These are phyloP conservation scores for Drosophila gunungcola DNA, from an alignment of 1,140 invertebrate genomes.

Conservation along the genomic window DNA sequence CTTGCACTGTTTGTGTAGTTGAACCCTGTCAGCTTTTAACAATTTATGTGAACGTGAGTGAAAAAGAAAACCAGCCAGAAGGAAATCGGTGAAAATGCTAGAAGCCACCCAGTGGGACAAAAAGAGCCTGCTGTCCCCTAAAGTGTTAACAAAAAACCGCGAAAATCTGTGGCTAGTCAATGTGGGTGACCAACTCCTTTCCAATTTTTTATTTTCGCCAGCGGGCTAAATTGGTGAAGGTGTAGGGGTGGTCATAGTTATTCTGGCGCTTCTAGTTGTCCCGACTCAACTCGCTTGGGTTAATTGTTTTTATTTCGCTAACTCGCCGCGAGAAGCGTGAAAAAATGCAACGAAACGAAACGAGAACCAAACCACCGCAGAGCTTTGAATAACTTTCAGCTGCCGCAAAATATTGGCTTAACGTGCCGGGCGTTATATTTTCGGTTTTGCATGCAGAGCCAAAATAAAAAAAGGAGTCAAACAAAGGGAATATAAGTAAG, in stretches of 20 bases:
- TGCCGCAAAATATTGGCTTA: conserved; percentile 77
- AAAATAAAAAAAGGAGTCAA: conserved; percentile 7
- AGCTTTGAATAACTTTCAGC: conserved; percentile 78
- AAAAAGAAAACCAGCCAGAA: conserved; percentile 7
- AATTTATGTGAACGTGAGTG: conserved; percentile 52
- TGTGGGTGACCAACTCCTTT: conserved; percentile 45
- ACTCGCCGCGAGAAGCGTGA: conserved; percentile 27
- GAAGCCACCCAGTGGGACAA: background rate
- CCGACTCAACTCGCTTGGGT: conserved; percentile 51
- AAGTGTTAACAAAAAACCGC: conserved; percentile 51
- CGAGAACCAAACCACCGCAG: conserved; percentile 23
- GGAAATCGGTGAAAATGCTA: background rate
- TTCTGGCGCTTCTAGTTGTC: conserved; percentile 2
- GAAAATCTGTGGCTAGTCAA: conserved; percentile 71
- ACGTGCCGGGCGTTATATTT: conserved; percentile 71
- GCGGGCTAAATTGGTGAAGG: conserved; percentile 12
- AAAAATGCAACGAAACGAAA: conserved; percentile 33
- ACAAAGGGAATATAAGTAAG: conserved; percentile 26
- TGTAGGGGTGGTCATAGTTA: conserved; percentile 11
- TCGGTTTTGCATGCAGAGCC: conserved; percentile 38
- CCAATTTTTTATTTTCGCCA: conserved; percentile 19
- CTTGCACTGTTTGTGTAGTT: conserved; percentile 29
- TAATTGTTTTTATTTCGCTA: conserved; percentile 71
- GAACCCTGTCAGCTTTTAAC: conserved; percentile 56
- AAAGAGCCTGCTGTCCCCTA: conserved; percentile 8